Evolutionary conservation across 2,113 vertebrate genomes (phyloP), one percentile per base, ranked within the genome.

Genomic region (Amphilophus citrinellus): DNA sequence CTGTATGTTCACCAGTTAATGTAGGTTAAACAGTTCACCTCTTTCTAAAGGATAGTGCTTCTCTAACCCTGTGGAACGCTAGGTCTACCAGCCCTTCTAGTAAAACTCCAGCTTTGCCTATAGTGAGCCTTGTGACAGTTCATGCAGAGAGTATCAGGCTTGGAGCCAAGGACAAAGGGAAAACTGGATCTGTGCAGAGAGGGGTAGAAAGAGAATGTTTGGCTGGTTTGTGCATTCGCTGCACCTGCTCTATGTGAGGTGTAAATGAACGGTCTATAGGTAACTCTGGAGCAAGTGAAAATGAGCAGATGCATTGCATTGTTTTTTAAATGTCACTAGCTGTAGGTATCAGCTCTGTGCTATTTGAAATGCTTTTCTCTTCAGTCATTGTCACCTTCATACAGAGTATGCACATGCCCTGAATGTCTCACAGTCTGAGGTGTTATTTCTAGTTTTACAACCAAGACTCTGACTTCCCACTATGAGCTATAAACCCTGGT

Each of bases 241-340:
- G 47, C 27, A 0, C 0, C 18, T 50, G 32, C 84, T 81, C 84
- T 61, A 37, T 20, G 39, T 60, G 57, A 89, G 86, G 80, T 87
- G 84, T 62, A 90, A 93, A 86, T 83, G 63, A 89, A 78, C 24
- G 50, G 42, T 61, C 56, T 59, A 20, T 13, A 53, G 24, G 80
- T 76, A 44, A 47, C 75, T 39, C 50, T 30, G 37, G 65, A 76
- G 20, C 56, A 24, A 35, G 79, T 87, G 82, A 79, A 79, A 88
- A 87, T 80, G 35, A n/a, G 44, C 66, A 47, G 20, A 53, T 73
- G 32, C 5, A 18, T n/a, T 73, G 7, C 1, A 1, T 32, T 32
- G 18, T 4, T 47, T 32, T 65, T 30, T 20, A 20, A n/a, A 35
- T 56, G 32, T 73, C 2, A 56, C 27, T 56, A 32, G 68, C 78